Base-by-base conservation (phyloP, 1,140 invertebrate species). In the Leptopilina boulardi region DNA sequence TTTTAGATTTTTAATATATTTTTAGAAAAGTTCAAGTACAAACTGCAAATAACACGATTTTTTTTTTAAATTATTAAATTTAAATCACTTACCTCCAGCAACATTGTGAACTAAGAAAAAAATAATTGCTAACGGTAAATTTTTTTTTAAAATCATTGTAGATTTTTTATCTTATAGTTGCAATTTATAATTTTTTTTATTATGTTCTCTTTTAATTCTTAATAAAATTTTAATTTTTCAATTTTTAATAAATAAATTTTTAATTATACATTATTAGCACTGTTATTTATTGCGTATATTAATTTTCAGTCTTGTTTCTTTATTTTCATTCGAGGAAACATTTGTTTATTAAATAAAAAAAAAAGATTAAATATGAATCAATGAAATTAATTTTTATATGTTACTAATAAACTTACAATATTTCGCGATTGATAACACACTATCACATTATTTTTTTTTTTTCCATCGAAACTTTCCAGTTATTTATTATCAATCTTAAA, bases 111-210 rank as follows among this genome's bases (percentile, higher is more conserved):
- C 56, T 13, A 66, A 15, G 59, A 66, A 23, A 8, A 66, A 66
- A 66, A 66, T 66, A 6, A 66, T 30, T 66, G 59, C 26, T 66
- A 66, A 66, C 59, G 26, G 26, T 66, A 66, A 30, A n/a, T n/a
- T 66, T n/a, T 66, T 66, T n/a, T 30, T 15, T 8, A 66, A 34
- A 66, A 30, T 30, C 59, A 66, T 66, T 30, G 10, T 66, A 11
- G 1, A 15, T 30, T 30, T n/a, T n/a, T 30, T 66, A 5, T 66
- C 30, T 5, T 13, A 30, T 3, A 34, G 10, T 4, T 30, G 23
- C 59, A 26, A 30, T 34, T 66, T 34, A n/a, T 66, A 3, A 4
- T 47, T 51, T 51, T 18, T 18, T n/a, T 18, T 18, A n/a, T 51
- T 51, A 15, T 51, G 1, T 51, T 51, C 47, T 51, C 1, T 42